These are phyloP conservation scores for Drosophila setifemur DNA, from an alignment of 1,140 invertebrate genomes.

Conservation along the genomic window DNA sequence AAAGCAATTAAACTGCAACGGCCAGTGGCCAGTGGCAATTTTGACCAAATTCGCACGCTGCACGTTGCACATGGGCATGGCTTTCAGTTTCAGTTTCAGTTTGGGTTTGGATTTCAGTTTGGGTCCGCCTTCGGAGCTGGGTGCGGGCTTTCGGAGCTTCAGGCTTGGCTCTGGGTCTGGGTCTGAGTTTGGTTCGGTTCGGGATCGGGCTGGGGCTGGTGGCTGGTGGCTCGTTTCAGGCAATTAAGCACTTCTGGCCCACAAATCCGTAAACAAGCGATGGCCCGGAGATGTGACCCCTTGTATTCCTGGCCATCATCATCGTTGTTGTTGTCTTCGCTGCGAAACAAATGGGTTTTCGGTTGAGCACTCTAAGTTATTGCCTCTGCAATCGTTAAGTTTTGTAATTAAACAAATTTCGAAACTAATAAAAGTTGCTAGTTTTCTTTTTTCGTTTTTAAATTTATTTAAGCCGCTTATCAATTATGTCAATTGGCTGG, in stretches of 20 bases:
- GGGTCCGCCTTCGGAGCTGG: too few species aligned
- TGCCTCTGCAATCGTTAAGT: too few species aligned
- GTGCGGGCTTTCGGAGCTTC: too few species aligned
- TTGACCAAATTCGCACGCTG: slow-evolving; percentile 55
- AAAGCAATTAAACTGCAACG: slow-evolving; percentile 57
- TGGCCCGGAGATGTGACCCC: not conserved
- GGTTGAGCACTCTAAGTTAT: too few species aligned
- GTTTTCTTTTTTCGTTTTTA: too few species aligned
- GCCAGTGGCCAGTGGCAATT: slow-evolving; percentile 36
- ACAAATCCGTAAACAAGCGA: slow-evolving; percentile 28
- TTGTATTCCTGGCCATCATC: not conserved
- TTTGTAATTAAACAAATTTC: too few species aligned
- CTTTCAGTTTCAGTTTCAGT: too few species aligned
- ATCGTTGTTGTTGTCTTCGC: too few species aligned
- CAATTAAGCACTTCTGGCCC: slow-evolving; percentile 46
- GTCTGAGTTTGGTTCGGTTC: slow-evolving; percentile 6
- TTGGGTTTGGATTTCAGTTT: too few species aligned
- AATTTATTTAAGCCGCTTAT: too few species aligned
- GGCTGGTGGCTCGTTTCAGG: slow-evolving; percentile 1
- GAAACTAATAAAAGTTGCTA: too few species aligned
- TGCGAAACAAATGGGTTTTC: not conserved
- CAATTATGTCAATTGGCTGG: too few species aligned
- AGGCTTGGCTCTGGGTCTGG: slow-evolving; percentile 50
- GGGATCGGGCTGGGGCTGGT: not conserved
- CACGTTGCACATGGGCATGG: slow-evolving; percentile 33